A percentile compares a stretch with the other conserved stretches of the same genome.
Conservation (phyloP, 2,113 vertebrate species). For the Siphamia tubifer region DNA sequence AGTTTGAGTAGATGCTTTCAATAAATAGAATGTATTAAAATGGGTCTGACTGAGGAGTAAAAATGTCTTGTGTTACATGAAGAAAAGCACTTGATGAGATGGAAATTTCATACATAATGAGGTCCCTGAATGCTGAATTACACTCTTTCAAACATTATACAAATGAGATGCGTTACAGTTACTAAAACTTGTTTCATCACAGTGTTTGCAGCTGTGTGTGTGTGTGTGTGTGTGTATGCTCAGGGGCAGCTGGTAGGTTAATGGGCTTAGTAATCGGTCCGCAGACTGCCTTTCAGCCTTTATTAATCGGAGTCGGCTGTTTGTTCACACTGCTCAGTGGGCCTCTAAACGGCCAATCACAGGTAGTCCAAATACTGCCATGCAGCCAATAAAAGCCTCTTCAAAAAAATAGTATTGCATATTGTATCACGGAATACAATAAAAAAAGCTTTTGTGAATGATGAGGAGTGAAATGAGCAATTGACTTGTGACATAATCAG, state of each 20-base stretch:
- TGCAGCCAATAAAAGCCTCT: conserved; percentile 30
- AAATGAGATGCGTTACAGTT: background rate
- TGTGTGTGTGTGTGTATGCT: background rate
- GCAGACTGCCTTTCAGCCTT: conserved; percentile 47
- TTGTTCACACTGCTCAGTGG: conserved; percentile 42
- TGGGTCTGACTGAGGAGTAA: background rate
- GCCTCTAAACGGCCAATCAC: conserved; percentile 37
- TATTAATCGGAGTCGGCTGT: conserved; percentile 51
- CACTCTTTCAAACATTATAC: background rate
- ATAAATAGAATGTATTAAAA: background rate
- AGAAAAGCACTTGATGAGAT: background rate
- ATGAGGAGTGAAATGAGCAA: background rate
- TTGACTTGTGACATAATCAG: too few species aligned
- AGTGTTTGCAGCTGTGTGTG: conserved; percentile 4
- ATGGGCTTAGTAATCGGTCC: conserved; percentile 61
- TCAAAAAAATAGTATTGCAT: conserved; percentile 6
- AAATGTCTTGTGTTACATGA: background rate
- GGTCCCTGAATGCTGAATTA: background rate
- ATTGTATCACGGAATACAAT: background rate
- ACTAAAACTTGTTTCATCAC: background rate
- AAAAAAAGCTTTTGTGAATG: background rate
- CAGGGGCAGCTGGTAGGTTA: conserved; percentile 43
- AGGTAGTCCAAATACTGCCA: conserved; percentile 39
- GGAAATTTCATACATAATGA: background rate
- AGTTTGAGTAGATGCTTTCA: background rate